These are phyloP conservation scores for Turdus rufiventris DNA, from an alignment of 2,113 vertebrate genomes.

Conservation along the genomic window DNA sequence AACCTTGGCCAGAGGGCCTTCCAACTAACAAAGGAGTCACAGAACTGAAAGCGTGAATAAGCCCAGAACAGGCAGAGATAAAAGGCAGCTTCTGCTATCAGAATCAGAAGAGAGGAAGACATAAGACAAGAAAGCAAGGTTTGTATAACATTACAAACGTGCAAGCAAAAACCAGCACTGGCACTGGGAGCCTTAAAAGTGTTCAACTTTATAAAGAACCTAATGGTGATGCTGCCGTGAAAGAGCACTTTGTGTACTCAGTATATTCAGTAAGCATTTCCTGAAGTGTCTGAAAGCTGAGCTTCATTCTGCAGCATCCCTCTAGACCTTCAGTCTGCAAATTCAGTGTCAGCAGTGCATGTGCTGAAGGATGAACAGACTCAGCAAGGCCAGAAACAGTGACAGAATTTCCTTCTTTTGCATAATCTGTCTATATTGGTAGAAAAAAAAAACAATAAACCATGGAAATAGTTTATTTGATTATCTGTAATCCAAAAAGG, in stretches of 20 bases:
- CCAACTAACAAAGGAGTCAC: not conserved
- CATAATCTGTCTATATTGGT: not conserved
- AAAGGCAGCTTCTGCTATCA: not conserved
- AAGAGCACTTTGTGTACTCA: not conserved
- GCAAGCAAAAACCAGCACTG: not conserved
- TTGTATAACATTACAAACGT: not conserved
- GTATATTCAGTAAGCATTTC: not conserved
- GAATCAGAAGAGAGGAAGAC: not conserved
- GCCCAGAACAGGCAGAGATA: not conserved
- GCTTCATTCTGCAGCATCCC: not conserved
- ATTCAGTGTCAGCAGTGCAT: not conserved
- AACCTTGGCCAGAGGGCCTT: not conserved
- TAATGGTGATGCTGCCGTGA: not conserved
- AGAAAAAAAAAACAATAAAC: not conserved
- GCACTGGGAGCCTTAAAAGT: not conserved
- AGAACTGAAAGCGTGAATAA: not conserved
- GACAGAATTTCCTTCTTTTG: not conserved
- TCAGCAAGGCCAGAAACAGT: not conserved
- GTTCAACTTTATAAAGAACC: not conserved
- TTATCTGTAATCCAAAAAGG: not conserved
- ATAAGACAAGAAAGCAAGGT: not conserved
- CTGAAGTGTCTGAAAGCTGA: not conserved
- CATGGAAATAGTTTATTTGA: not conserved
- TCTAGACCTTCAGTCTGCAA: not conserved
- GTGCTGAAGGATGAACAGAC: not conserved